phyloP scores from a whole-genome alignment of 37 sponge, comb jelly and placozoan genomes.

The Spongia lamella region DNA sequence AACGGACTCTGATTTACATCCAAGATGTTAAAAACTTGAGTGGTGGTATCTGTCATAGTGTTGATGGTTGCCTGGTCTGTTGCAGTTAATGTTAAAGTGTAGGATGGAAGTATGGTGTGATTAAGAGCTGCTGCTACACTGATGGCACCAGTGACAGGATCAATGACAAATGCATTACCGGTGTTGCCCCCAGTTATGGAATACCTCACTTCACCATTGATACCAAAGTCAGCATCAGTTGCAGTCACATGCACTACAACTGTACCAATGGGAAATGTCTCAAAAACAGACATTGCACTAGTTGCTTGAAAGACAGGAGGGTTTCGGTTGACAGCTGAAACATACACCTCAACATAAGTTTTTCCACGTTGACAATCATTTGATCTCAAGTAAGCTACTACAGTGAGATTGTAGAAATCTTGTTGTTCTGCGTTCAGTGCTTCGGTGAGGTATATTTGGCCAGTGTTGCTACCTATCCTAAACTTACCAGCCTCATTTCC shows the following conservation, averaged over 20 bases:
- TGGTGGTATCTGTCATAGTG: background rate
- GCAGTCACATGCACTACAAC: conserved; percentile 45
- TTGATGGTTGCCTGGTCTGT: background rate
- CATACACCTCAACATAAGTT: conserved; percentile 34
- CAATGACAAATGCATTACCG: conserved; percentile 51
- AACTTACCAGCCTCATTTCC: conserved; percentile 62
- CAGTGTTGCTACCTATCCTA: conserved; percentile 32
- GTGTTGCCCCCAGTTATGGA: conserved; percentile 57
- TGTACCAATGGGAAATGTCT: conserved; percentile 45
- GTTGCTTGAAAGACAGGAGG: conserved; percentile 40
- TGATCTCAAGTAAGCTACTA: conserved; percentile 61
- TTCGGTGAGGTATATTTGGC: conserved; percentile 17
- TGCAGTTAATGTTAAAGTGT: background rate
- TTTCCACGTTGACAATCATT: conserved; percentile 65
- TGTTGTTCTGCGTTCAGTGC: conserved; percentile 25
- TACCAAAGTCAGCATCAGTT: conserved; percentile 36
- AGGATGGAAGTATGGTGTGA: no score
- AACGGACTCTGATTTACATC: background rate
- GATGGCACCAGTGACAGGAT: conserved; percentile 49
- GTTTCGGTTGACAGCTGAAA: conserved; percentile 25
- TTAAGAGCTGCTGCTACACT: conserved; percentile 30
- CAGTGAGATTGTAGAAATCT: conserved; percentile 34
- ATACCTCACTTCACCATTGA: conserved; percentile 29
- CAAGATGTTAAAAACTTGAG: background rate
- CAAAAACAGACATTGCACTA: conserved; percentile 35